Conservation (phyloP, 1,140 invertebrate genomes). For the Drosophila pectinifera region DNA sequence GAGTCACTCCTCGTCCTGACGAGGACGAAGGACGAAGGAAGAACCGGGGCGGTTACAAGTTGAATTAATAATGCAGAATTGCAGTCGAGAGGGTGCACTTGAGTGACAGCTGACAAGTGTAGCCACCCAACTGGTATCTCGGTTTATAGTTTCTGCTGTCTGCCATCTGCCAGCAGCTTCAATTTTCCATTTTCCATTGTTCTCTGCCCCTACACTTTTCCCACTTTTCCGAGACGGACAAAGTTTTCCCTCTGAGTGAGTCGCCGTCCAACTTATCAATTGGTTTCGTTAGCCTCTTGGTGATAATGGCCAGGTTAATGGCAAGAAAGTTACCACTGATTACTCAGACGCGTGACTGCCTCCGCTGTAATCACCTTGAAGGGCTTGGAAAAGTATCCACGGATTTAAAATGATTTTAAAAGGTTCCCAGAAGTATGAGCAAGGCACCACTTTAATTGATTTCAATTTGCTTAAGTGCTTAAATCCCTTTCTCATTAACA, state of each 20-base stretch:
- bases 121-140: conserved; percentile 6
- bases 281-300: conserved; percentile 4
- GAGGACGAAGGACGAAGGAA: neutral
- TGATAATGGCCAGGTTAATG: conserved; percentile 9
- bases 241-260: conserved; percentile 28
- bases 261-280: conserved; percentile 36
- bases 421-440: no score
- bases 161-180: conserved; percentile 21
- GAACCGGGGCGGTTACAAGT: conserved; percentile 29
- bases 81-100: conserved; percentile 28
- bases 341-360: conserved; percentile 24
- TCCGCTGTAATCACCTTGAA: conserved; percentile 10
- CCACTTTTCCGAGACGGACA: conserved; percentile 5
- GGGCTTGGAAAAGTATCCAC: neutral
- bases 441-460: no score
- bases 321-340: conserved; percentile 37
- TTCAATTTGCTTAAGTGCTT: no score
- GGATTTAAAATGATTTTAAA: no score
- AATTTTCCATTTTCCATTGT: conserved; percentile 36
- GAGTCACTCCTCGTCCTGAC: neutral
- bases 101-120: conserved; percentile 48
- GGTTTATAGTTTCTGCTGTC: conserved; percentile 17
- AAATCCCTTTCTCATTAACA: no score
- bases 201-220: neutral
- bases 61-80: conserved; percentile 55